phyloP scores from a whole-genome alignment of 2,888 invertebrate genomes.

The Dryomyza anilis region DNA sequence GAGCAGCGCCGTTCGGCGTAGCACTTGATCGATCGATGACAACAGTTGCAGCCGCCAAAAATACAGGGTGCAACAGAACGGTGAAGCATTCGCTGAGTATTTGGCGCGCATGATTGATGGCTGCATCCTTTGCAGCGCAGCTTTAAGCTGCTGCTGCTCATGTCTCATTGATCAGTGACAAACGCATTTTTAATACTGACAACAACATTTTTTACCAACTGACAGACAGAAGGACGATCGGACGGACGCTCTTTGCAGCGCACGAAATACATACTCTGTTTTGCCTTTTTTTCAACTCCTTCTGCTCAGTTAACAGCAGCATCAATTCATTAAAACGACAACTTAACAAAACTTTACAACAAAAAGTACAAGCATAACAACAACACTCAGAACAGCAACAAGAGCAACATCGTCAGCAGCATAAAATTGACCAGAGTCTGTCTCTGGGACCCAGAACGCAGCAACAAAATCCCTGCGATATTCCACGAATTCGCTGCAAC shows the following conservation, averaged over 20 bases:
- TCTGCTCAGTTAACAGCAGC: slow-evolving; percentile 50
- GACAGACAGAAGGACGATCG: not conserved
- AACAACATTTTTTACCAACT: slow-evolving; percentile 24
- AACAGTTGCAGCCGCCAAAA: not conserved
- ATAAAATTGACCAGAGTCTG: not conserved
- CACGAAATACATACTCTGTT: too few species aligned
- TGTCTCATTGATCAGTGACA: slow-evolving; percentile 33
- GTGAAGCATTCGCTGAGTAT: not conserved
- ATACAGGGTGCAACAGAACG: not conserved
- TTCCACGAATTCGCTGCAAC: slow-evolving; percentile 56
- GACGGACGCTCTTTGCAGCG: not conserved
- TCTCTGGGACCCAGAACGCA: too few species aligned
- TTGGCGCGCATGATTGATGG: not conserved
- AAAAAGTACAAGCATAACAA: slow-evolving; percentile 40
- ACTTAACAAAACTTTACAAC: slow-evolving; percentile 56
- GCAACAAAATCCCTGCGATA: slow-evolving; percentile 21
- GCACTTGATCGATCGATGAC: not conserved
- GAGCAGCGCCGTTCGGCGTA: not conserved
- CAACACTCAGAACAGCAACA: slow-evolving; percentile 32
- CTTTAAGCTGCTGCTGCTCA: slow-evolving; percentile 3
- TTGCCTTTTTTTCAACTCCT: too few species aligned
- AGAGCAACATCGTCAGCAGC: slow-evolving; percentile 38
- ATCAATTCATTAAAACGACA: slow-evolving; percentile 60
- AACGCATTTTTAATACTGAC: slow-evolving; percentile 26
- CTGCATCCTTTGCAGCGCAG: not conserved